phyloP scores from a whole-genome alignment of 2,797 vertebrate species.

The Sebastes oblongus region DNA sequence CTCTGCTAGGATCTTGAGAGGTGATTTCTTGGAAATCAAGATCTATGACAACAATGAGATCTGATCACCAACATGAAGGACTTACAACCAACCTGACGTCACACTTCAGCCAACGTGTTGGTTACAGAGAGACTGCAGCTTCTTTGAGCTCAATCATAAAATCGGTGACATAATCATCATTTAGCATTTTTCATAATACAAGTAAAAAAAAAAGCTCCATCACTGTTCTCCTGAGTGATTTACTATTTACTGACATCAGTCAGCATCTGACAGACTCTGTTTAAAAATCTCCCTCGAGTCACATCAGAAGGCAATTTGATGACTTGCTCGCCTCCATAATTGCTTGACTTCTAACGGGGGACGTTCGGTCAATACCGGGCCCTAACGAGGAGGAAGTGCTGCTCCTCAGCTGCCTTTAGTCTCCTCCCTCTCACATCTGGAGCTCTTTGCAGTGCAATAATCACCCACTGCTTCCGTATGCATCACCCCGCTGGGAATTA shows the following conservation, averaged over 20 bases:
- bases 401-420: neutral
- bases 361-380: neutral
- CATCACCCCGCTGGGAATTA: constrained; percentile 15
- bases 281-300: neutral
- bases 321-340: constrained; percentile 11
- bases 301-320: neutral
- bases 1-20: too few relatives aligned
- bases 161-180: neutral
- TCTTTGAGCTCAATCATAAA: neutral
- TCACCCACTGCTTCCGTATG: neutral
- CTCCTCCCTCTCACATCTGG: neutral
- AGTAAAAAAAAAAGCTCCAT: neutral
- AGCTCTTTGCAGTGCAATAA: constrained; percentile 7
- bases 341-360: neutral
- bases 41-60: too few relatives aligned
- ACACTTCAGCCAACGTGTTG: too few relatives aligned
- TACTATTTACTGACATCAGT: neutral
- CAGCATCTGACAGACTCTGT: neutral
- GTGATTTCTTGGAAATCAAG: too few relatives aligned
- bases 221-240: neutral
- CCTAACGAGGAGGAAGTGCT: neutral
- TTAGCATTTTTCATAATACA: neutral
- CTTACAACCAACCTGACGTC: neutral
- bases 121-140: too few relatives aligned
- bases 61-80: too few relatives aligned